These are phyloP conservation scores for Colius striatus DNA, from an alignment of 2,113 vertebrate species.

Conservation along the genomic window DNA sequence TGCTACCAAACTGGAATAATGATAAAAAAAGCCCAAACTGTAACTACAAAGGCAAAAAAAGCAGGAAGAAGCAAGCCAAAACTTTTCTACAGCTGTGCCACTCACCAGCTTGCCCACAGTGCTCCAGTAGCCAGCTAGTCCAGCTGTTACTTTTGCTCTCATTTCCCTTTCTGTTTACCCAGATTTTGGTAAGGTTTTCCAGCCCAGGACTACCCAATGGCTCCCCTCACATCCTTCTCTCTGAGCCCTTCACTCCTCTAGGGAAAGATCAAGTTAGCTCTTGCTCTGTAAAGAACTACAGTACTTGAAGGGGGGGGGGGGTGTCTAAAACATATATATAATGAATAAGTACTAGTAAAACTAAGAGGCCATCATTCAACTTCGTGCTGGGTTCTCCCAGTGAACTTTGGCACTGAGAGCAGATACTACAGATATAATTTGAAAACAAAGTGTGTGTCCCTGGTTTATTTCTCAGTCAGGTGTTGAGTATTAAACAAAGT, in stretches of 20 bases:
- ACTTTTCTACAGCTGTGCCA: background rate
- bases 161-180: background rate
- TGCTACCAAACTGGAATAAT: constrained; percentile 1
- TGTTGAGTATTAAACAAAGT: background rate
- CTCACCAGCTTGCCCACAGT: background rate
- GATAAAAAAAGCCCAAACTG: background rate
- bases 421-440: background rate
- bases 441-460: background rate
- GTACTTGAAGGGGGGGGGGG: too few species aligned
- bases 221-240: background rate
- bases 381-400: background rate
- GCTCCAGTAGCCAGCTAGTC: background rate
- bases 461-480: background rate
- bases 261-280: background rate
- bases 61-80: background rate
- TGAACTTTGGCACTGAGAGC: background rate
- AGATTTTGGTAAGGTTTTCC: background rate
- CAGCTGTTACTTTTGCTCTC: background rate
- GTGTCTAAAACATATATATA: background rate
- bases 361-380: background rate
- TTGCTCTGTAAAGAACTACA: background rate
- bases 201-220: background rate
- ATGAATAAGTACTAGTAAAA: background rate
- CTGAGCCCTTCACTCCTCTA: background rate
- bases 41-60: background rate